Evolutionary conservation across 1,140 invertebrate genomes (phyloP), one percentile per base, ranked within the genome.

Genomic region (Lysiphlebus fabarum): DNA sequence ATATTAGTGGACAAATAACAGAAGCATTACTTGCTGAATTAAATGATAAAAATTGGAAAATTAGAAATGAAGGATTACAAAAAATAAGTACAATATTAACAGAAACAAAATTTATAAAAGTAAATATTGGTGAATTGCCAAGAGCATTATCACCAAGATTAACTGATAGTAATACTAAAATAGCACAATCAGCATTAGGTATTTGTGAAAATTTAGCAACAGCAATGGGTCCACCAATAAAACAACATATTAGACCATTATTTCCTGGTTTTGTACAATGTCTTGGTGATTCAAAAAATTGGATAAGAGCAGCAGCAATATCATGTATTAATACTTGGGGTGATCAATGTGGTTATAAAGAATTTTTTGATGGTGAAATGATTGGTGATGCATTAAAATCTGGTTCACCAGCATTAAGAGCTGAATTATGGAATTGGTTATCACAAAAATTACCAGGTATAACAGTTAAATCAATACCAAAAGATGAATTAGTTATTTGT

Each of bases 21-120:
- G 89, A 92, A 58, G 73, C 84, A 1, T 74, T 97, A 0, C 75
- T 97, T 1, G 86, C 84, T 43, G 91, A 96, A 75, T 80, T 98
- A 58, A 82, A 84, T 34, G 94, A 97, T 75, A 97, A 96, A 77
- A 95, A 96, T 74, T 98, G 95, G 95, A 97, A 96, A 82, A 85
- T 91, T 7, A 84, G 92, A 53, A 90, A 87, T 65, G 92, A 95
- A 78, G 90, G 87, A 4, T 73, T 95, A 14, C 86, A 89, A 62
- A 93, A 93, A 79, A 72, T 96, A 7, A 85, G 82, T 49, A 82
- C 79, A 11, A 89, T 96, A 56, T 81, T 95, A 17, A 83, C 78
- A 36, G 89, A 91, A 49, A 86, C 88, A 0, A 88, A 90, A 63
- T 86, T 90, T 40, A 91, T 96, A 53, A 92, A 90, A 64, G 79